phyloP scores from a whole-genome alignment of 2,113 vertebrate species.

The Propithecus coquereli region DNA sequence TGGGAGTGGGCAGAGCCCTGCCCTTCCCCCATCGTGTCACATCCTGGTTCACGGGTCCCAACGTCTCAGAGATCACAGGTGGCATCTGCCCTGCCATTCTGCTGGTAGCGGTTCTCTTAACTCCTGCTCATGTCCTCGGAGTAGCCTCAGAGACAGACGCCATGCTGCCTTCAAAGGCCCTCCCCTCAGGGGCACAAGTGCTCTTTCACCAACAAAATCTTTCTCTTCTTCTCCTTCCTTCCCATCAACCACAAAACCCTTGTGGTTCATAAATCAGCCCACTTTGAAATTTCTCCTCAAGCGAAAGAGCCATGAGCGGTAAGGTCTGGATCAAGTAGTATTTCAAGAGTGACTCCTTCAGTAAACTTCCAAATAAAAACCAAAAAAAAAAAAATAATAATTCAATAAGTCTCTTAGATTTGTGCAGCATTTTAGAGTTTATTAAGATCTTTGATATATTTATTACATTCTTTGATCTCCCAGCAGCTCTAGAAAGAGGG shows the following conservation, averaged over 20 bases:
- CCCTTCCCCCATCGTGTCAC: background rate
- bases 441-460: background rate
- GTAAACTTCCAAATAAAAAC: background rate
- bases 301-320: background rate
- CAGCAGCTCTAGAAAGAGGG: background rate
- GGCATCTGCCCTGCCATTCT: background rate
- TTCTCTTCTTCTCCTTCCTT: background rate
- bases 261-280: background rate
- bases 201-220: background rate
- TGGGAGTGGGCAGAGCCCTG: background rate
- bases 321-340: background rate
- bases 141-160: background rate
- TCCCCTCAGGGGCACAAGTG: background rate
- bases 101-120: background rate
- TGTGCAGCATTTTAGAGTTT: background rate
- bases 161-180: background rate
- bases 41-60: accelerated
- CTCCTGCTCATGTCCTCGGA: background rate
- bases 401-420: background rate
- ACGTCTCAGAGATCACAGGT: background rate
- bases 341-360: background rate
- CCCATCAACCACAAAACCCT: background rate
- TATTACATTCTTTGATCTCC: background rate
- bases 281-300: background rate
- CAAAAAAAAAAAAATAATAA: background rate